Evolutionary conservation across 2,797 vertebrate species (phyloP).

Genomic region (Monodelphis domestica): DNA sequence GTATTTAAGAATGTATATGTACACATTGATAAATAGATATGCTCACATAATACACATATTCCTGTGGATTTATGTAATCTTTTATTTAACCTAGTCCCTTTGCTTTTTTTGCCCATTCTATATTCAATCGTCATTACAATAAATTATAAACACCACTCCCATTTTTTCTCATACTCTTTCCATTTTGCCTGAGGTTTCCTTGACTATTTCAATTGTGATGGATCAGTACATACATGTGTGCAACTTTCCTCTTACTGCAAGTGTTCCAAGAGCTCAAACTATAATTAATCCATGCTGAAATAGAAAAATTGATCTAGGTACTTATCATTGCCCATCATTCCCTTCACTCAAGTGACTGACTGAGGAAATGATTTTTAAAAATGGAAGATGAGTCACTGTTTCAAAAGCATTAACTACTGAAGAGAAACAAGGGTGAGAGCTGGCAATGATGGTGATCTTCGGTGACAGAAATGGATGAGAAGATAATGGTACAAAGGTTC

Average conservation of each 20-base stretch:
- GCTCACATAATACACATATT: background rate
- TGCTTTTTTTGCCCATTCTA: constrained; percentile 8
- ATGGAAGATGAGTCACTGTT: rapidly evolving
- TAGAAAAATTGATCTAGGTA: background rate
- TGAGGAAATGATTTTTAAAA: background rate
- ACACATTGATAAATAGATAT: background rate
- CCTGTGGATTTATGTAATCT: background rate
- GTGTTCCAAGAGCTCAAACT: background rate
- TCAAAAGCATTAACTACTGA: background rate
- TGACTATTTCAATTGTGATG: background rate
- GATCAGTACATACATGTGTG: background rate
- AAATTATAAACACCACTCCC: background rate
- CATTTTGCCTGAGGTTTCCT: background rate
- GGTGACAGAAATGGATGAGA: background rate
- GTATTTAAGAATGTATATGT: background rate
- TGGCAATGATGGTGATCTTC: background rate
- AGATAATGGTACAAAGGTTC: background rate
- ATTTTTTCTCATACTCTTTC: background rate
- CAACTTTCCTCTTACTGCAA: background rate
- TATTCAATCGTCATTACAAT: background rate
- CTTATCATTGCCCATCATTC: background rate
- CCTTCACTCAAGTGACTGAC: background rate
- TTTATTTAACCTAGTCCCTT: background rate
- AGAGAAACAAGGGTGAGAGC: background rate
- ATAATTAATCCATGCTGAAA: background rate